phyloP scores from a whole-genome alignment of 2,888 invertebrate species.

The Gymnosoma rotundatum region DNA sequence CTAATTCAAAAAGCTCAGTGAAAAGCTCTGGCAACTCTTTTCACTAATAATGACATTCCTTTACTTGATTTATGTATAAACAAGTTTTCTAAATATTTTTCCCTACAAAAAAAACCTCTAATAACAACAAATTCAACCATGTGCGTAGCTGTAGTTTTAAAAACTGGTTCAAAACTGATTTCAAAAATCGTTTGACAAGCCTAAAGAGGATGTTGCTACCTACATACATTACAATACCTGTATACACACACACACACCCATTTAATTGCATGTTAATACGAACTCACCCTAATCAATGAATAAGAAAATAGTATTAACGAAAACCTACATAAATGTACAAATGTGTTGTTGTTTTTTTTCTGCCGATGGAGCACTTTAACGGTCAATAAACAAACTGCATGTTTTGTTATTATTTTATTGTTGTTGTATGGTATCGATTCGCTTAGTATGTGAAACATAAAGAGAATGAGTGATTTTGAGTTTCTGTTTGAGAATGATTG shows the following conservation, averaged over 20 bases:
- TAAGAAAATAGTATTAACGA: not conserved
- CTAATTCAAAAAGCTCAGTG: too few species aligned
- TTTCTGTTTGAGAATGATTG: not conserved
- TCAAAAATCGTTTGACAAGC: constrained; percentile 38
- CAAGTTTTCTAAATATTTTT: not conserved
- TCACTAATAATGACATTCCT: not conserved
- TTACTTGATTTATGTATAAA: not conserved
- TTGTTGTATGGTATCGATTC: constrained; percentile 22
- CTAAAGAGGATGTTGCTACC: constrained; percentile 61
- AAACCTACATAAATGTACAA: constrained; percentile 33
- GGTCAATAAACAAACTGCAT: constrained; percentile 63
- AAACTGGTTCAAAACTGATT: constrained; percentile 62
- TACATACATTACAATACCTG: constrained; percentile 38
- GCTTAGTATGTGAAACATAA: too few species aligned
- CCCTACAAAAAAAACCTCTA: not conserved
- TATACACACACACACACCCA: not conserved
- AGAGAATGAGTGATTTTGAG: not conserved
- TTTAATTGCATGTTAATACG: not conserved
- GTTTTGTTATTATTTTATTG: constrained; percentile 28
- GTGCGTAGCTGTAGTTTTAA: constrained; percentile 47
- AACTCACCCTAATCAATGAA: constrained; percentile 9
- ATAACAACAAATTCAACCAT: constrained; percentile 26
- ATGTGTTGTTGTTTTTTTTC: not conserved
- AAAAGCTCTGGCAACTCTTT: too few species aligned
- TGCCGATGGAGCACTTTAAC: constrained; percentile 57